Conservation (phyloP, 2,113 vertebrate species). For the Oncorhynchus clarkii region DNA sequence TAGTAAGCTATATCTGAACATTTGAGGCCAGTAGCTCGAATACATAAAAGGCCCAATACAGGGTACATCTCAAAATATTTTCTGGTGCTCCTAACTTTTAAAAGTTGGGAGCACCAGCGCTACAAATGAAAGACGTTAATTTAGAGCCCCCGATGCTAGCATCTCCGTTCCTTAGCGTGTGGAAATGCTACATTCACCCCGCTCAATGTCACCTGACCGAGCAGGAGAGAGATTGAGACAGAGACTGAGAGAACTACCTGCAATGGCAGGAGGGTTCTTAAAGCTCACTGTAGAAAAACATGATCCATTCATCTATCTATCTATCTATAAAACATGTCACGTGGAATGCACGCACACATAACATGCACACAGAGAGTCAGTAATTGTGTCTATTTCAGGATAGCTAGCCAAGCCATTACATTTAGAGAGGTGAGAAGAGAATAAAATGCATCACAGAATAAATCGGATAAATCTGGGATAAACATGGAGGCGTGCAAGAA, state of each 20-base stretch:
- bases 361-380: constrained; percentile 2
- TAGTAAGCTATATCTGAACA: too few species aligned
- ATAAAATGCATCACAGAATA: constrained; percentile 3
- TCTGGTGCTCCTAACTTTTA: too few species aligned
- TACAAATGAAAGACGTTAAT: too few species aligned
- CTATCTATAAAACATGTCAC: background rate
- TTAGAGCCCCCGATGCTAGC: background rate
- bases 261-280: constrained; percentile 21
- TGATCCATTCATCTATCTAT: constrained; percentile 61
- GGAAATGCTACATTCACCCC: background rate
- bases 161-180: background rate
- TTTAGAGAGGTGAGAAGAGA: background rate
- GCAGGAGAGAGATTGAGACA: background rate
- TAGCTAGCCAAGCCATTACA: background rate
- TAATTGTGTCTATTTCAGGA: constrained; percentile 1
- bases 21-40: too few species aligned
- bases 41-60: too few species aligned
- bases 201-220: constrained; percentile 23
- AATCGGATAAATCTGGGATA: background rate
- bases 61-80: too few species aligned
- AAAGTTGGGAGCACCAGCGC: too few species aligned
- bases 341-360: constrained; percentile 5
- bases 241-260: background rate
- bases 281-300: constrained; percentile 40
- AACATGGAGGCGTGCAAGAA: background rate